Evolutionary conservation across 2,797 vertebrate genomes (phyloP), one percentile per base, ranked within the genome.

Genomic region (Sus cebifrons): DNA sequence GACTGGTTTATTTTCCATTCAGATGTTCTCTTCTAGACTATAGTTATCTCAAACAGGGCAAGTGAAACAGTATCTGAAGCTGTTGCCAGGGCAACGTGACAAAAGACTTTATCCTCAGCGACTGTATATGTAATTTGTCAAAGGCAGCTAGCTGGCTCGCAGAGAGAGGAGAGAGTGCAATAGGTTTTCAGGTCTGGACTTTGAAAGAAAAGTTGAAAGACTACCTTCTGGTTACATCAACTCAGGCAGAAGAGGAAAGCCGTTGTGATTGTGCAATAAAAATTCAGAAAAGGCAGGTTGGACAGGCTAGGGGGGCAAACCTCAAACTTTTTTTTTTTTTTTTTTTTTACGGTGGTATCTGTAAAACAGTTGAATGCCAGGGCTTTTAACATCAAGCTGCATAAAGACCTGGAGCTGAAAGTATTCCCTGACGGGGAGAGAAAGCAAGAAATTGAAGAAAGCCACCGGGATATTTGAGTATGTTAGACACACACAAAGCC

Each of bases 71-170:
- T 81, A 82, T 58, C 75, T 70, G 89, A 95, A 93, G 87, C 79
- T 67, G 96, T 98, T 97, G 91, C 96, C 93, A 40, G 77, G 91
- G 95, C 81, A 97, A 97, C 96, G 12, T 82, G 79, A 97, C 95
- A 93, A 95, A 89, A 84, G 93, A 64, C 71, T 96, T 91, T 25
- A 70, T 81, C 93, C 95, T 95, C 56, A 29, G 85, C 79, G 84
- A 70, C 64, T 11, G 79, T 81, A 64, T 14, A 15, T 74, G 56
- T 89, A 91, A 97, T 97, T 70, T 93, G 70, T 97, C 86, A 62
- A 92, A 97, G 95, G 89, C 94, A 96, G 92, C 93, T 83, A 96
- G 91, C 93, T 83, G 87, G 88, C 6, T 58, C 64, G 3, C 44
- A 74, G 84, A 10, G 92, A 93, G 58, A 65, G 32, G 23, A 62